Evolutionary conservation across 2,797 vertebrate genomes (phyloP).

Genomic region (Epinephelus coioides): DNA sequence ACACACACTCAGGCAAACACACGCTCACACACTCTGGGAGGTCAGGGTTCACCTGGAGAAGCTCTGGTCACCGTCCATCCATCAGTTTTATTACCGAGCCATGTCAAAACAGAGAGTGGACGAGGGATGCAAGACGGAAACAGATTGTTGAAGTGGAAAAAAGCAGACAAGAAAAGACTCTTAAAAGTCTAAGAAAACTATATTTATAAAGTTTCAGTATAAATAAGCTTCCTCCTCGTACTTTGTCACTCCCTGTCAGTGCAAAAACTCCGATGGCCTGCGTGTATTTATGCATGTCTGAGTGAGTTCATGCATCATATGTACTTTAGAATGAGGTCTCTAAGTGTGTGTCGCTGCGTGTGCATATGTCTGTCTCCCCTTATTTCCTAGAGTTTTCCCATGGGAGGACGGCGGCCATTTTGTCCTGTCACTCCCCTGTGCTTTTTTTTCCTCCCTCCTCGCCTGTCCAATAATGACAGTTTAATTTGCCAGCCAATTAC

Average conservation of each 20-base stretch:
- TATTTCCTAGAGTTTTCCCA: conserved; percentile 75
- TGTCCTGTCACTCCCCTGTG: conserved; percentile 83
- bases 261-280: neutral
- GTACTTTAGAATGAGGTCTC: conserved; percentile 42
- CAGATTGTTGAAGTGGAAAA: conserved; percentile 29
- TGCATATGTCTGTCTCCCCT: conserved; percentile 38
- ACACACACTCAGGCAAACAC: conserved; percentile 42
- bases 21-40: conserved; percentile 62
- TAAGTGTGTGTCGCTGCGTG: conserved; percentile 36
- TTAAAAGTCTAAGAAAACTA: accelerated
- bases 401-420: conserved; percentile 73
- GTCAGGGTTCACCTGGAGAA: conserved; percentile 89
- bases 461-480: conserved; percentile 89
- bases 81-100: conserved; percentile 86
- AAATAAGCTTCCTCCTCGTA: neutral
- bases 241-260: neutral
- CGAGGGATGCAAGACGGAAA: conserved; percentile 24
- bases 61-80: conserved; percentile 84
- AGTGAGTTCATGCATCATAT: conserved; percentile 35
- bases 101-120: conserved; percentile 72
- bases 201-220: neutral
- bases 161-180: neutral
- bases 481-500: conserved; percentile 93
- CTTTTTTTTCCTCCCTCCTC: conserved; percentile 60
- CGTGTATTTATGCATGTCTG: conserved; percentile 41